Evolutionary conservation across 2,113 vertebrate genomes (phyloP).

Genomic region (Telmatochromis sp.): DNA sequence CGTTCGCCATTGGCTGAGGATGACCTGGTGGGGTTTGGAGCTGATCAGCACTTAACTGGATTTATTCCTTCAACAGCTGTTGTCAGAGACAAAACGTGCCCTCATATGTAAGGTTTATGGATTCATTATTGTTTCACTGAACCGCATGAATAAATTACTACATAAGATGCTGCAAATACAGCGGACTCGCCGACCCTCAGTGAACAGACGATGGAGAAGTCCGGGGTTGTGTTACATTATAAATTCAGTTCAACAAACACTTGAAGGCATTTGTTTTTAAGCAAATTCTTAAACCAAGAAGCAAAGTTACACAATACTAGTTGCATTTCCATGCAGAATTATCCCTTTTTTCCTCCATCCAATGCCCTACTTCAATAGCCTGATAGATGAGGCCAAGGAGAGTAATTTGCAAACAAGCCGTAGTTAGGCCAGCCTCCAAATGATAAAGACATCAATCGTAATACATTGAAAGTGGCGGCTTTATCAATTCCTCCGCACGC

Average conservation of each 20-base stretch:
- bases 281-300: background rate
- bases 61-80: background rate
- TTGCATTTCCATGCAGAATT: background rate
- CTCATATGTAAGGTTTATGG: background rate
- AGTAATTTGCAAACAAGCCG: conserved; percentile 37
- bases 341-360: background rate
- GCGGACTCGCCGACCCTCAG: background rate
- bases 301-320: background rate
- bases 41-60: background rate
- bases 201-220: background rate
- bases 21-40: background rate
- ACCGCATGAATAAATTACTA: background rate
- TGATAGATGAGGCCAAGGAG: conserved; percentile 42
- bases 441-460: conserved; percentile 64
- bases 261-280: background rate
- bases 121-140: background rate
- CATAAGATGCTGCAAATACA: background rate
- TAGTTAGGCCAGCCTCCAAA: conserved; percentile 41
- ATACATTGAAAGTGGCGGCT: conserved; percentile 32
- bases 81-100: background rate
- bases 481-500: conserved; percentile 54
- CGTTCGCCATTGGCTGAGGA: background rate
- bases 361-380: conserved; percentile 7
- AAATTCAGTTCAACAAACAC: background rate
- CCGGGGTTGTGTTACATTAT: background rate